Base-by-base conservation (phyloP, 2,113 vertebrate genomes). In the Osmerus eperlanus region DNA sequence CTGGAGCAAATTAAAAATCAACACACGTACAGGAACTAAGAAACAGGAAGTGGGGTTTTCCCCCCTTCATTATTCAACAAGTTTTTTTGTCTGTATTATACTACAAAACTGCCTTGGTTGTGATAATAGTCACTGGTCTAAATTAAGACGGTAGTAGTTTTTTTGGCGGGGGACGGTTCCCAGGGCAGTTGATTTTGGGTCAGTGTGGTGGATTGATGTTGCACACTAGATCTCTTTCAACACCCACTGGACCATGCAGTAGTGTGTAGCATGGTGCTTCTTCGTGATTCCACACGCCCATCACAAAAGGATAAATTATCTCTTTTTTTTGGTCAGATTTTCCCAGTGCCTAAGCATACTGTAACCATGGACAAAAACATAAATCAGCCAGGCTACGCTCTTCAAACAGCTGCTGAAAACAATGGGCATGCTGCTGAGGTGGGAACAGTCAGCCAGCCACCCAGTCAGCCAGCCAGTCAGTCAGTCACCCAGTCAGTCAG, bases 371-470 rank as follows among this genome's bases (percentile, higher is more conserved):
- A 77, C 56, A 75, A 83, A 74, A 85, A 72, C 55, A 72, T 72
- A 74, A 70, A 71, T 68, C 70, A 67, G 13, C 12, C 5, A 51
- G 9, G 41, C 41, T 47, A 47, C 53, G 36, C 36, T 3, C 28
- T 68, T 65, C 70, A 74, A 64, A 77, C 75, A 83, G 78, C 74
- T 78, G 76, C 76, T 79, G 67, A 78, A 74, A 78, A 75, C 69
- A 75, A 68, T 41, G 70, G 36, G 52, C 18, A 23, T n/a, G 58
- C 28, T 66, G 65, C 75, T 67, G 75, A 72, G 67, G 8, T 28
- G 70, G 32, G 70, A 72, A 63, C 60, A 54, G 70, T 7, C 51
- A 55, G 41, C 64, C 67, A 67, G 54, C 72, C 41, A 29, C 21
- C 21, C 58, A 36, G 4, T 6, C 32, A 36, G 2, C 32, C 32